Percentiles rank a stretch among this genome's conserved stretches.
phyloP scores from a whole-genome alignment of 2,797 vertebrate genomes.

The Scleropages formosus region DNA sequence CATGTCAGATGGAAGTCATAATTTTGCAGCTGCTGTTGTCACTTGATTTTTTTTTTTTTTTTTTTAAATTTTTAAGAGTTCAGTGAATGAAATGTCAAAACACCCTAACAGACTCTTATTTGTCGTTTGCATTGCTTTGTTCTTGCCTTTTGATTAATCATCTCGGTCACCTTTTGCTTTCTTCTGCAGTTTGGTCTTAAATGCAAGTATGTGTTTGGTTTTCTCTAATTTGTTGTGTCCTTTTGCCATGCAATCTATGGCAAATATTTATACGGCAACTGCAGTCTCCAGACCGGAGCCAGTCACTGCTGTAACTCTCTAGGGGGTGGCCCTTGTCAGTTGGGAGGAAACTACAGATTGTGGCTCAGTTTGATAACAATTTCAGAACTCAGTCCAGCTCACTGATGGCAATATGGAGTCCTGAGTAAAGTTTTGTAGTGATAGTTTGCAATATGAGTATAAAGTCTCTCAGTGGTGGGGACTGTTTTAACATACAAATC shows the following conservation, averaged over 20 bases:
- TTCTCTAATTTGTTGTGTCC: constrained; percentile 7
- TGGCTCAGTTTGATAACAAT: neutral
- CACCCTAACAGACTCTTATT: neutral
- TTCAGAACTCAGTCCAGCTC: neutral
- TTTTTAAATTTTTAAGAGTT: too few species aligned
- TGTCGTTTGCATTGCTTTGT: neutral
- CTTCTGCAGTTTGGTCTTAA: neutral
- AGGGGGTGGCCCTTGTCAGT: constrained; percentile 1
- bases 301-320: neutral
- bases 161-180: neutral
- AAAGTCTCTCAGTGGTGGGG: neutral
- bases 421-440: too few species aligned
- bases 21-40: too few species aligned
- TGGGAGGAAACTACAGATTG: constrained; percentile 5
- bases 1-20: too few species aligned
- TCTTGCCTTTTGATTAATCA: neutral
- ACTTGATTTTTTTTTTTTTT: too few species aligned
- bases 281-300: constrained; percentile 5
- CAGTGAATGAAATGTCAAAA: too few species aligned
- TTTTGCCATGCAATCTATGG: constrained; percentile 9
- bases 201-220: neutral
- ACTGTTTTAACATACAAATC: too few species aligned
- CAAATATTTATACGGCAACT: constrained; percentile 24
- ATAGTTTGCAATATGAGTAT: too few species aligned
- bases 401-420: neutral